These are phyloP conservation scores for Mythimna loreyi DNA, from an alignment of 2,888 invertebrate genomes.

Conservation along the genomic window DNA sequence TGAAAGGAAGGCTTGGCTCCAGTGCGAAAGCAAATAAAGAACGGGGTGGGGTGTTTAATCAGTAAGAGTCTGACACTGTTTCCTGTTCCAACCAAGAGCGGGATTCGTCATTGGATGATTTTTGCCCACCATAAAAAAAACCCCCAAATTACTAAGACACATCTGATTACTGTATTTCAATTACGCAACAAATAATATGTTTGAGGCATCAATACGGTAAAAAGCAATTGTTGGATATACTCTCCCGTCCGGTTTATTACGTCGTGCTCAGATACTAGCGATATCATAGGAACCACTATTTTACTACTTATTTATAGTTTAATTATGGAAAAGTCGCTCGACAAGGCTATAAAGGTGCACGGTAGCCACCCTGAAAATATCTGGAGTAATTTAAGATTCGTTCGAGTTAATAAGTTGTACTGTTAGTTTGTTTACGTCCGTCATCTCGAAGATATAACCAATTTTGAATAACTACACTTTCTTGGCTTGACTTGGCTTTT, in stretches of 20 bases:
- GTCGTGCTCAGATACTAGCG: slow-evolving; percentile 58
- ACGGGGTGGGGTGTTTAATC: too few relatives aligned
- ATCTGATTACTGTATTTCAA: slow-evolving; percentile 38
- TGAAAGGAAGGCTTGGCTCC: too few relatives aligned
- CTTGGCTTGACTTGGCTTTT: too few relatives aligned
- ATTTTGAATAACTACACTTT: background rate
- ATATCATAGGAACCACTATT: slow-evolving; percentile 57
- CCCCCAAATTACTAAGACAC: too few relatives aligned
- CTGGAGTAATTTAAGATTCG: slow-evolving; percentile 13
- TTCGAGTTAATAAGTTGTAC: slow-evolving; percentile 6
- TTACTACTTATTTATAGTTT: slow-evolving; percentile 70
- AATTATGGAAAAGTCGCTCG: slow-evolving; percentile 66
- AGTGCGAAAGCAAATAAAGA: too few relatives aligned
- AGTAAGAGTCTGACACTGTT: too few relatives aligned
- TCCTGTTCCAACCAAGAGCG: too few relatives aligned
- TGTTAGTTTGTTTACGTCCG: background rate
- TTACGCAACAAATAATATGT: slow-evolving; percentile 42
- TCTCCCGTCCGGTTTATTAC: slow-evolving; percentile 50
- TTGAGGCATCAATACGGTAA: slow-evolving; percentile 45
- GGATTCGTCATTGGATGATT: too few relatives aligned
- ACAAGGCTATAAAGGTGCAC: slow-evolving; percentile 42
- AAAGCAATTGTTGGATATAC: slow-evolving; percentile 46
- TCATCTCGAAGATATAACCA: background rate
- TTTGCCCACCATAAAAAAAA: too few relatives aligned
- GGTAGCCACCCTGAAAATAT: slow-evolving; percentile 45